Percentiles rank a stretch among this genome's conserved stretches.
Conservation (phyloP, 2,113 vertebrate genomes). For the Gymnarchus niloticus region DNA sequence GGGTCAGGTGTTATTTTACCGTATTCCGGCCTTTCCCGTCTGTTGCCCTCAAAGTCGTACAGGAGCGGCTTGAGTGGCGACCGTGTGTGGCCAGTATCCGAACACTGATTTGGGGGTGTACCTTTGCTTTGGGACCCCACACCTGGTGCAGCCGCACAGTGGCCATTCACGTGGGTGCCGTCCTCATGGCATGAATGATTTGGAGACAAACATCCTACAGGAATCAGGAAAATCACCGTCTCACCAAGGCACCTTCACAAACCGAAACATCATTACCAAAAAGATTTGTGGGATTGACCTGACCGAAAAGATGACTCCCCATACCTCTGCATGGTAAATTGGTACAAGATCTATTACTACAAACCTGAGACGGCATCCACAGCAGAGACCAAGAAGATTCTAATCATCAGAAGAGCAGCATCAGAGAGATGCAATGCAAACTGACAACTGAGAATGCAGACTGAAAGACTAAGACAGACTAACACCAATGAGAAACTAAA, state of each 20-base stretch:
- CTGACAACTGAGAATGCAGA: not conserved
- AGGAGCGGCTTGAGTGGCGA: conserved; percentile 66
- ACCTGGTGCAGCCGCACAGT: conserved; percentile 53
- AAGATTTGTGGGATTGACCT: not conserved
- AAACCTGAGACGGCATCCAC: not conserved
- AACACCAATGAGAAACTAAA: too few relatives aligned
- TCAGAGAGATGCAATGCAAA: not conserved
- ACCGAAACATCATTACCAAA: too few relatives aligned
- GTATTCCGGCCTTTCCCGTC: conserved; percentile 67
- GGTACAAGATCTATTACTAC: not conserved
- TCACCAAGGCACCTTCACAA: not conserved
- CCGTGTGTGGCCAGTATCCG: conserved; percentile 58
- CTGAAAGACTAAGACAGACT: not conserved
- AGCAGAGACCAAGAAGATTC: not conserved
- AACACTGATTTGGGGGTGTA: conserved; percentile 59
- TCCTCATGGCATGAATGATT: conserved; percentile 70
- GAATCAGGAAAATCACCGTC: not conserved
- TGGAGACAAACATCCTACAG: conserved; percentile 66
- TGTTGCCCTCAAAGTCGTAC: conserved; percentile 78
- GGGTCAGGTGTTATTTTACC: conserved; percentile 59
- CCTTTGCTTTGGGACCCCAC: conserved; percentile 60
- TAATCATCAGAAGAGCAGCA: not conserved
- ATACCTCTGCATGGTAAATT: not conserved
- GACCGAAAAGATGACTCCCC: not conserved
- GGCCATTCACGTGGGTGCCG: conserved; percentile 61